Percentiles rank a stretch among this genome's conserved stretches.
These are phyloP conservation scores for human (Homo sapiens) DNA, from an alignment of 2,113 vertebrate species.

Conservation along the genomic window GRCh38 chr1:236958501-236959000, in stretches of 20 bases:
- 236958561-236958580: no score
- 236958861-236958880: neutral
- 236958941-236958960: neutral
- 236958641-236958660: neutral
- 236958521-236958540: neutral
- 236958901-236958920: neutral
- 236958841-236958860: neutral
- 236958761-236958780: no score
- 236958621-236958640: neutral
- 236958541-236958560: neutral
- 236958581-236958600: neutral
- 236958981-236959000: neutral
- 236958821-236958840: neutral
- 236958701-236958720: neutral
- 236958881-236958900: neutral
- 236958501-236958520: neutral
- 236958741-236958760: neutral
- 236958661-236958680: neutral
- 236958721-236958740: neutral
- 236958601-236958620: neutral
- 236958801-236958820: fast-evolving
- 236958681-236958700: neutral
- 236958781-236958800: neutral
- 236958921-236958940: fast-evolving
- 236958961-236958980: fast-evolving